Evolutionary conservation across 2,113 vertebrate species (phyloP).

Genomic region (Trematomus loennbergii): DNA sequence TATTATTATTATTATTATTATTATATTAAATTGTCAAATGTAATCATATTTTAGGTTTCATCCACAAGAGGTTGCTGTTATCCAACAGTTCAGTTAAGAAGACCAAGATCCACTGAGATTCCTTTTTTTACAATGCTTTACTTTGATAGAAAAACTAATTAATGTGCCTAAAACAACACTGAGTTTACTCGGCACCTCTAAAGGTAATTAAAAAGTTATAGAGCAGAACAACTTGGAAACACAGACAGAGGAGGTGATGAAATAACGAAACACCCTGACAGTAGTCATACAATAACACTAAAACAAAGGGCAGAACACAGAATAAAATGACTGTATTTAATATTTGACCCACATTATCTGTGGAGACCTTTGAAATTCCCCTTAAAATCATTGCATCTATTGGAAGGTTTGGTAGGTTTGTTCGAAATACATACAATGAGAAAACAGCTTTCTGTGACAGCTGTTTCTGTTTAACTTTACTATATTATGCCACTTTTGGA

Average conservation of each 20-base stretch:
- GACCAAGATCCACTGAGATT: background rate
- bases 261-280: background rate
- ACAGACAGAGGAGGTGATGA: background rate
- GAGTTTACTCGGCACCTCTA: background rate
- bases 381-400: background rate
- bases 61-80: slow-evolving; percentile 78
- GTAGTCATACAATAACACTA: background rate
- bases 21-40: too few relatives aligned
- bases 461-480: too few relatives aligned
- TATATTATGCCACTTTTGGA: too few relatives aligned
- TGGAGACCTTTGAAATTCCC: background rate
- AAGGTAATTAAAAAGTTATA: background rate
- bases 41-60: slow-evolving; percentile 14
- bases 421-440: background rate
- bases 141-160: background rate
- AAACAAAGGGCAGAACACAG: background rate
- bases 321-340: background rate
- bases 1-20: too few relatives aligned
- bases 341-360: background rate
- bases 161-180: background rate
- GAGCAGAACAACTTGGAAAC: background rate
- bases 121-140: slow-evolving; percentile 3
- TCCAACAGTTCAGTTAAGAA: slow-evolving; percentile 21
- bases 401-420: background rate
- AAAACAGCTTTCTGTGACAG: too few relatives aligned